Conservation (phyloP, 2,888 invertebrate species). For the Drosophila macrospina region DNA sequence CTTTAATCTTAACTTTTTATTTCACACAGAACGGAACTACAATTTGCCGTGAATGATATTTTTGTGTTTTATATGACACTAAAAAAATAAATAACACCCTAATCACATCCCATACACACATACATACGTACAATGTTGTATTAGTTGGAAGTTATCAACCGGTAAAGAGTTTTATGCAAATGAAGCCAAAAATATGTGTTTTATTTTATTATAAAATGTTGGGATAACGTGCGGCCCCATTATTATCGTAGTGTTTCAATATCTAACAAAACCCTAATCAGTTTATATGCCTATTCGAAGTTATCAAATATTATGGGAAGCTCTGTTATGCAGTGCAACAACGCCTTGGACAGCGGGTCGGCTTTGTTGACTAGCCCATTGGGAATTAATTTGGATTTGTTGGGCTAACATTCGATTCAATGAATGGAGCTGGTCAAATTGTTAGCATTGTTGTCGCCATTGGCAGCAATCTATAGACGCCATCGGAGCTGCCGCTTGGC, state of each 20-base stretch:
- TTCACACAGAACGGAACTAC: neutral
- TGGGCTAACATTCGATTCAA: conserved; percentile 43
- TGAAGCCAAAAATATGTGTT: neutral
- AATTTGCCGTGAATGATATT: neutral
- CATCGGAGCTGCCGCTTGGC: conserved; percentile 74
- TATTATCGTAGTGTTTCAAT: conserved; percentile 31
- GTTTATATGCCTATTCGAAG: conserved; percentile 40
- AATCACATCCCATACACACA: no score
- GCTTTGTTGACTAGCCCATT: conserved; percentile 75
- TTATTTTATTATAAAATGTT: neutral
- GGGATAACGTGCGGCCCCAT: conserved; percentile 2
- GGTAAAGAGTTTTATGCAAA: no score
- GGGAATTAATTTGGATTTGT: conserved; percentile 79
- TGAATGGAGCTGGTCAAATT: conserved; percentile 73
- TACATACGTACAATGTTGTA: no score
- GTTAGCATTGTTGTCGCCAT: conserved; percentile 71
- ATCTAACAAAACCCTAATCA: conserved; percentile 43
- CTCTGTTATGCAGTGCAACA: conserved; percentile 31
- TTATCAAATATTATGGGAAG: conserved; percentile 58
- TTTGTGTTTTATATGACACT: no score
- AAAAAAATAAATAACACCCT: no score
- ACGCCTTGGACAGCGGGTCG: conserved; percentile 30
- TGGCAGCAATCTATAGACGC: conserved; percentile 77
- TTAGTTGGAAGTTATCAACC: no score
- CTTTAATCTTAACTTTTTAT: neutral